These are phyloP conservation scores for Barypeithes pellucidus DNA, from an alignment of 2,888 invertebrate genomes.

Conservation along the genomic window DNA sequence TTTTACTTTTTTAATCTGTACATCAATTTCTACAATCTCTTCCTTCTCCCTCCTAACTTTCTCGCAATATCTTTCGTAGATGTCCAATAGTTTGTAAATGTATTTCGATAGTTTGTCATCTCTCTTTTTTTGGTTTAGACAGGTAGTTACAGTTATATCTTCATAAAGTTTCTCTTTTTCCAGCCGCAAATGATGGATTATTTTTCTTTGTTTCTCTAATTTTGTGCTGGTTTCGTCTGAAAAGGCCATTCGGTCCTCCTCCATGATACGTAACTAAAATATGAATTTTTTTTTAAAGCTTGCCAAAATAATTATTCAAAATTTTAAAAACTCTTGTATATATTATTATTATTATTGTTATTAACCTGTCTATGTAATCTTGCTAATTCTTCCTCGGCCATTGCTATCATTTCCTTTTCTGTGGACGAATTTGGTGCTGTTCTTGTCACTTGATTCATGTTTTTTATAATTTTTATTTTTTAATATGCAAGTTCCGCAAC, in stretches of 20 bases:
- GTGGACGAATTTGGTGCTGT: conserved; percentile 54
- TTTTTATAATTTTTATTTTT: neutral
- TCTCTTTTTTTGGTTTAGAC: conserved; percentile 74
- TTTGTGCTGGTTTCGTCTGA: conserved; percentile 80
- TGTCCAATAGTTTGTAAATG: conserved; percentile 73
- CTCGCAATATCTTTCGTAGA: conserved; percentile 72
- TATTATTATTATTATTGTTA: too few relatives aligned
- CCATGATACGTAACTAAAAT: conserved; percentile 83
- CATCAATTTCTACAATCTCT: conserved; percentile 71
- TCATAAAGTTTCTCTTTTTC: conserved; percentile 78
- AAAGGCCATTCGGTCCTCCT: conserved; percentile 82
- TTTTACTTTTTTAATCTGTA: conserved; percentile 69
- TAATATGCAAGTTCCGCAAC: neutral
- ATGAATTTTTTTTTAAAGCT: neutral
- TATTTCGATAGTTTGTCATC: conserved; percentile 73
- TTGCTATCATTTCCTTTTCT: conserved; percentile 79
- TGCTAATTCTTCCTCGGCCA: conserved; percentile 85
- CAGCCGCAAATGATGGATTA: conserved; percentile 75
- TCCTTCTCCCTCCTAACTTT: conserved; percentile 66
- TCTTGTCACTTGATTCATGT: conserved; percentile 50
- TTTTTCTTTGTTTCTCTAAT: conserved; percentile 77
- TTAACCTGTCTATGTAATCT: conserved; percentile 85
- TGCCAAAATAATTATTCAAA: too few relatives aligned
- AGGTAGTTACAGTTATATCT: conserved; percentile 76
- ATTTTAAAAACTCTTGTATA: too few relatives aligned